Evolutionary conservation across 2,113 vertebrate genomes (phyloP).

Genomic region (Mellivora capensis): DNA sequence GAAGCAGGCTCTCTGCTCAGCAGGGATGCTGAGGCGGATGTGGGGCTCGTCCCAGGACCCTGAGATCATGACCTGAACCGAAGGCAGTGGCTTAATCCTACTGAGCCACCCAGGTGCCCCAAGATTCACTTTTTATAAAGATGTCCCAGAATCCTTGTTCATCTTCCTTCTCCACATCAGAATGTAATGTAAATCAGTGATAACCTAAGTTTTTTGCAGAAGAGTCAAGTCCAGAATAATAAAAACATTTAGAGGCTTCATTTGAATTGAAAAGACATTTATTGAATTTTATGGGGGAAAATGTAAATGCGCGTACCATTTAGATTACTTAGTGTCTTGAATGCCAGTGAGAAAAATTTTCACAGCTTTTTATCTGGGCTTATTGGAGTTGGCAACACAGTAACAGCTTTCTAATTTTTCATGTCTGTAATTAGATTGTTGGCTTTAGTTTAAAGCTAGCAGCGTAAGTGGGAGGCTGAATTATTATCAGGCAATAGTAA

Average conservation of each 20-base stretch:
- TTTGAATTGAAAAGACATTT: constrained; percentile 39
- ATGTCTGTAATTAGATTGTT: background rate
- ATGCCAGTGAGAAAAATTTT: background rate
- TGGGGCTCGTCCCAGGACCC: too few relatives aligned
- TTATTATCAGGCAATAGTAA: background rate
- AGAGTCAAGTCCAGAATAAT: background rate
- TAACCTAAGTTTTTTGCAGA: background rate
- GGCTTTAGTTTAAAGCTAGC: constrained; percentile 17
- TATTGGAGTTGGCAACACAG: constrained; percentile 1
- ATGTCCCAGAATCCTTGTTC: background rate
- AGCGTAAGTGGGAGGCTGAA: background rate
- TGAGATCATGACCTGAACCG: too few relatives aligned
- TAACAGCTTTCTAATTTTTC: constrained; percentile 17
- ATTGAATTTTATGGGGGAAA: background rate
- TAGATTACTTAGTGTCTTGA: constrained; percentile 26
- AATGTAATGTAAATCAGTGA: background rate
- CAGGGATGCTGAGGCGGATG: too few relatives aligned
- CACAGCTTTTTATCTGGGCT: background rate
- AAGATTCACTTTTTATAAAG: background rate
- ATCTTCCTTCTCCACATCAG: background rate
- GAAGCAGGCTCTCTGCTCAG: too few relatives aligned
- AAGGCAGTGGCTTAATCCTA: too few relatives aligned
- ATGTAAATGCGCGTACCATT: background rate
- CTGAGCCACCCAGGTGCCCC: too few relatives aligned
- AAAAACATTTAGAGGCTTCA: background rate